A percentile compares a stretch with the other conserved stretches of the same genome.
Evolutionary conservation across 2,888 invertebrate species (phyloP).

Genomic region (Schizotus pectinicornis): DNA sequence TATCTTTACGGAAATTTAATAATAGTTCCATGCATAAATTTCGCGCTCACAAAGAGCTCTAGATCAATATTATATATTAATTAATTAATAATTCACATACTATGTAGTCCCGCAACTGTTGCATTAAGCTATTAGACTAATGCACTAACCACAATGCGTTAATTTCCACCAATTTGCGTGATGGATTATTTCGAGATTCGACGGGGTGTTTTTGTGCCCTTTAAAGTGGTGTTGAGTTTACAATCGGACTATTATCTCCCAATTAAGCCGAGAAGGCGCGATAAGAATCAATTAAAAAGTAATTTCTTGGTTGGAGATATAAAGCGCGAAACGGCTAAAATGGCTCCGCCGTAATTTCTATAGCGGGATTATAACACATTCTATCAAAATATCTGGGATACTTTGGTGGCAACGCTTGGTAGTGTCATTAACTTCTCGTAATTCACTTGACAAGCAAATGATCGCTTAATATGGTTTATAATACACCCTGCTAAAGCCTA

Average conservation of each 20-base stretch:
- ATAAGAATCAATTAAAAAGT: conserved; percentile 30
- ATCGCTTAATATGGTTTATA: conserved; percentile 23
- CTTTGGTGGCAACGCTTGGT: conserved; percentile 12
- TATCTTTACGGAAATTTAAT: conserved; percentile 27
- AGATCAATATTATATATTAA: conserved; percentile 21
- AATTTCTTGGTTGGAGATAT: conserved; percentile 24
- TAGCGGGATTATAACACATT: conserved; percentile 24
- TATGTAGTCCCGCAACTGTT: conserved; percentile 13
- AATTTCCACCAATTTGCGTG: conserved; percentile 6
- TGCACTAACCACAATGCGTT: conserved; percentile 1
- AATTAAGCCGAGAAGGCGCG: conserved; percentile 22
- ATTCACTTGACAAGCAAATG: conserved; percentile 27
- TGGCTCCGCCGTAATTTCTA: conserved; percentile 22
- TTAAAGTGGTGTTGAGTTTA: conserved; percentile 2
- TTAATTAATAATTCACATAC: conserved; percentile 19
- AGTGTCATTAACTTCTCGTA: conserved; percentile 25
- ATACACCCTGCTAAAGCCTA: conserved; percentile 9
- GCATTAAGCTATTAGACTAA: conserved; percentile 12
- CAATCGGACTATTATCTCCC: conserved; percentile 22
- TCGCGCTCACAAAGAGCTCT: conserved; percentile 20
- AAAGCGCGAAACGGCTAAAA: conserved; percentile 21
- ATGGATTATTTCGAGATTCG: neutral
- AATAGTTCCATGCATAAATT: conserved; percentile 31
- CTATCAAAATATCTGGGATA: conserved; percentile 23
- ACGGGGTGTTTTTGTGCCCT: too few relatives aligned